Evolutionary conservation across 2,797 vertebrate species (phyloP), one percentile per base, ranked within the genome.

Genomic region (Distichodus sexfasciatus): DNA sequence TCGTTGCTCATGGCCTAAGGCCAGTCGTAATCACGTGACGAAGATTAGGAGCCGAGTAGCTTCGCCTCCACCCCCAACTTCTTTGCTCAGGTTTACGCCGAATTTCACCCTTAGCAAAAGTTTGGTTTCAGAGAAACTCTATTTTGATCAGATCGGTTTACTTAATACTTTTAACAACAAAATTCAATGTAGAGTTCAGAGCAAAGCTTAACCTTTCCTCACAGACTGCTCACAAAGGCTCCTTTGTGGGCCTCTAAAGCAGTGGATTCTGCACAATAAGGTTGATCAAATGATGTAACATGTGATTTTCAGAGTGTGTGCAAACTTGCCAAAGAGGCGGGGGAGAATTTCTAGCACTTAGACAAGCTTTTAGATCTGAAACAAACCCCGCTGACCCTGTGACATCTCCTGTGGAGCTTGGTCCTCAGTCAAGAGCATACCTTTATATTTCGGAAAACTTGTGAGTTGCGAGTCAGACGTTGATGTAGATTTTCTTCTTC

Each of bases 231-330:
- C 77, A 86, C 82, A 82, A 79, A 71, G 72, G 57, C 65, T 74
- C 66, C 50, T 78, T 76, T 82, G 74, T 80, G 57, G 50, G 47
- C 3, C 35, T 7, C 33, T 31, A 2, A 15, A 46, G 46, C 41
- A 12, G 40, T 24, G n/a, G 29, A 26, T 40, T 24, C 12, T 62
- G 53, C 69, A 71, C 73, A 69, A 69, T 21, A n/a, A 35, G 76
- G 68, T 71, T 43, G 53, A 86, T 88, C 86, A 87, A 87, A 79
- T 86, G 88, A 85, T 79, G 57, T 29, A 80, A 75, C 90, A 87
- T 87, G 86, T 90, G 88, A 91, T 84, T 55, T 9, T 10, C 10
- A 29, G 26, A 68, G 55, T 64, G 2, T 10, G 28, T 17, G 7
- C 21, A 58, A 58, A 19, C 53, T 36, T 59, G 1, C 36, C 3